Conservation (phyloP, 2,888 invertebrate species). For the Ophioninae sp. region DNA sequence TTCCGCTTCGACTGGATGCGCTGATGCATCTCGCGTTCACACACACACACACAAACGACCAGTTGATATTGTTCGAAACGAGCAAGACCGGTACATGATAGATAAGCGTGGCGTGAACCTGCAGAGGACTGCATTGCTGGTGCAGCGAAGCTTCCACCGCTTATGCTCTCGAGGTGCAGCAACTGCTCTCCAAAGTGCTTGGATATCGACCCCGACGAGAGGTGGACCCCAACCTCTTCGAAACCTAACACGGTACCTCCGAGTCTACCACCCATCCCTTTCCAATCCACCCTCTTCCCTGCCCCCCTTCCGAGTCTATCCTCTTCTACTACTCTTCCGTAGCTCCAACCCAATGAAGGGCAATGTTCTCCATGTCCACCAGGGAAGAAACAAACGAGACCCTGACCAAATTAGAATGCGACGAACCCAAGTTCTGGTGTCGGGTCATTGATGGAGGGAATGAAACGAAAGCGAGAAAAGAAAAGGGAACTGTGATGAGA, state of each 20-base stretch:
- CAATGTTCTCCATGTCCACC: constrained; percentile 15
- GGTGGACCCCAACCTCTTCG: constrained; percentile 42
- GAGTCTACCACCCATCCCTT: constrained; percentile 21
- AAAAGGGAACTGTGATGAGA: neutral
- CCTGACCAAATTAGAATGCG: constrained; percentile 4
- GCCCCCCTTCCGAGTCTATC: neutral
- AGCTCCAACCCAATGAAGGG: constrained; percentile 10
- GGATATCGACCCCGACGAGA: constrained; percentile 50
- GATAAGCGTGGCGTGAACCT: constrained; percentile 68
- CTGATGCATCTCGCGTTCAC: constrained; percentile 40
- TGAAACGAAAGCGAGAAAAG: neutral
- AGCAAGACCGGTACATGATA: constrained; percentile 68
- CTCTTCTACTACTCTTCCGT: neutral
- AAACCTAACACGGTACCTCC: constrained; percentile 45
- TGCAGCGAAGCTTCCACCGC: constrained; percentile 44
- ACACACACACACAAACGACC: constrained; percentile 37
- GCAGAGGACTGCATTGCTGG: constrained; percentile 58
- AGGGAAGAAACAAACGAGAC: neutral
- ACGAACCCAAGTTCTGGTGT: neutral
- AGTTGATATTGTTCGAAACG: constrained; percentile 69
- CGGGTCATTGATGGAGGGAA: constrained; percentile 7
- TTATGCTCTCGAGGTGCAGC: constrained; percentile 47
- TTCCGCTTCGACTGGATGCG: constrained; percentile 39
- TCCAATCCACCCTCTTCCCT: constrained; percentile 1
- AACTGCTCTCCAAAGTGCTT: constrained; percentile 58